These are phyloP conservation scores for Lasius platythorax DNA, from an alignment of 2,888 invertebrate species.

Conservation along the genomic window DNA sequence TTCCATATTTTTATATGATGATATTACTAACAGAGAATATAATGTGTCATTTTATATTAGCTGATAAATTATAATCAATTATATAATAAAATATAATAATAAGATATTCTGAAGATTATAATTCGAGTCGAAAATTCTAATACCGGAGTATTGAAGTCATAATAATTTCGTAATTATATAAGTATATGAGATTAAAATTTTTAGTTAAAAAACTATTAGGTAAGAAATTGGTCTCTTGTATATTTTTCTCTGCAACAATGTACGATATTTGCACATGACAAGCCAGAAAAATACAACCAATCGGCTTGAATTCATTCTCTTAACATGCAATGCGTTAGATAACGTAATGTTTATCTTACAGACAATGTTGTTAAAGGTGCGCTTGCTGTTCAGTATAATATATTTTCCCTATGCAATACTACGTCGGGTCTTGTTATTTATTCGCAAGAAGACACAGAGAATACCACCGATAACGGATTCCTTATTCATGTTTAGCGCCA, in stretches of 20 bases:
- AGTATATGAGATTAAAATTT: background rate
- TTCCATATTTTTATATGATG: background rate
- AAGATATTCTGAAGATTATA: too few relatives aligned
- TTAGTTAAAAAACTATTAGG: background rate
- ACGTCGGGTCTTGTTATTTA: slow-evolving; percentile 51
- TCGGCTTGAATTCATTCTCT: background rate
- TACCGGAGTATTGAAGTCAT: too few relatives aligned
- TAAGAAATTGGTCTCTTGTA: too few relatives aligned
- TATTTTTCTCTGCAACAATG: background rate
- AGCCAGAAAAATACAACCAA: background rate
- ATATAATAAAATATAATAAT: too few relatives aligned
- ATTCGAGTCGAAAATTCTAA: too few relatives aligned
- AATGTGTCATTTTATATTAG: too few relatives aligned
- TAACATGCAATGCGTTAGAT: background rate
- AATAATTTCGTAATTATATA: background rate
- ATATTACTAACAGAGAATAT: too few relatives aligned
- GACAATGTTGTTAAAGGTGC: background rate
- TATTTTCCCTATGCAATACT: slow-evolving; percentile 7
- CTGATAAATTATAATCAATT: too few relatives aligned
- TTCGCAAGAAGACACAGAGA: slow-evolving; percentile 51
- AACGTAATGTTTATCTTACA: background rate
- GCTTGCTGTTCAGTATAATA: fast-evolving
- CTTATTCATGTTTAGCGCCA: slow-evolving; percentile 79
- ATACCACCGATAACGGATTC: slow-evolving; percentile 76
- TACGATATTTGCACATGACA: background rate